phyloP scores from a whole-genome alignment of 1,140 invertebrate genomes.

The Platorchestia sp. region DNA sequence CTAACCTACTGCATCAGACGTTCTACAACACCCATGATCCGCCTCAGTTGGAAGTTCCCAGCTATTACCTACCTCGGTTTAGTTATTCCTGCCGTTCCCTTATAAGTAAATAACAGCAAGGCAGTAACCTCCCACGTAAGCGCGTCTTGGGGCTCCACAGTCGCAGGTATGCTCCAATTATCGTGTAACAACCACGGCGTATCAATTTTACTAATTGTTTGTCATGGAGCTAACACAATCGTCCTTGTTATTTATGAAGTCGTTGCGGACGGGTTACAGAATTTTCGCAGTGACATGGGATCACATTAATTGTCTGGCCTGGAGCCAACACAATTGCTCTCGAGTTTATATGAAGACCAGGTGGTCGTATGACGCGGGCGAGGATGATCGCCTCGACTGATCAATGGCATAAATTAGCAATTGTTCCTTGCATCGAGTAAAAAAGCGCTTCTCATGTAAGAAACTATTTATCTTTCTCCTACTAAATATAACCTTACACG shows the following conservation, averaged over 20 bases:
- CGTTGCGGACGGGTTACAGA: background rate
- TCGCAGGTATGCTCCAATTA: background rate
- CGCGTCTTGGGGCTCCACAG: background rate
- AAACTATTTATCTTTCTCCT: background rate
- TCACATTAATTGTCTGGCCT: constrained; percentile 9
- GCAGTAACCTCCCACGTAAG: background rate
- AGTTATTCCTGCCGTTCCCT: background rate
- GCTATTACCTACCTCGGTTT: background rate
- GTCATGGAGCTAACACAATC: constrained; percentile 27
- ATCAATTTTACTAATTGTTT: constrained; percentile 35
- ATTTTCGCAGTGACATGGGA: background rate
- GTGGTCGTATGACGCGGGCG: background rate
- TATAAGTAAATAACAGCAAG: background rate
- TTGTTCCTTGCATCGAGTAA: background rate
- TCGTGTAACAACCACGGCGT: background rate
- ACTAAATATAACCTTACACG: background rate
- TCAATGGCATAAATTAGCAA: background rate
- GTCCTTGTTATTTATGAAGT: background rate
- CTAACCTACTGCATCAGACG: background rate
- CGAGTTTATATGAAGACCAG: background rate
- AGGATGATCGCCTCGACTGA: background rate
- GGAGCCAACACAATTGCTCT: background rate
- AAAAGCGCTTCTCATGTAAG: background rate
- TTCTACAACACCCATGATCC: background rate
- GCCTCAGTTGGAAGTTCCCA: background rate